Evolutionary conservation across 2,797 vertebrate genomes (phyloP), one percentile per base, ranked within the genome.

Genomic region (Sparidentex hasta): DNA sequence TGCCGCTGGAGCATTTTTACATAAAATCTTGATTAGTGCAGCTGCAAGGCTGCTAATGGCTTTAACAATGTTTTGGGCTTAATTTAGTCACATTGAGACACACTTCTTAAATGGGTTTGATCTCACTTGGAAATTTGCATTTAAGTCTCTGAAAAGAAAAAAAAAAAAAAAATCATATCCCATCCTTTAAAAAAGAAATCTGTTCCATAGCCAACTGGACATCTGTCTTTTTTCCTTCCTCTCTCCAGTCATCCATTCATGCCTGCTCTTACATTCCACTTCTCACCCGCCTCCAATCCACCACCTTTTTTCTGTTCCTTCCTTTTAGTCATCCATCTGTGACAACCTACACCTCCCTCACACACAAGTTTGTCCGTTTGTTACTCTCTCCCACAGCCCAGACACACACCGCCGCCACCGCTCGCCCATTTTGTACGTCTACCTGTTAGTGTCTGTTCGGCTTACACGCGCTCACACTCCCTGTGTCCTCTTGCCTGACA

Each of bases 291-390:
- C 87, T 83, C 71, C 64, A 55, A 59, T 82, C 72, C 59, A 69
- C 80, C 78, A 78, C 56, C 71, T 66, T 85, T 84, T 69, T 83
- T 77, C 78, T 82, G 63, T 76, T 90, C 74, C 76, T 76, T 91
- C 86, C 85, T 83, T 82, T 90, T 77, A 83, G 78, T 86, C 86
- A 86, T 91, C 88, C 84, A 89, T 92, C 90, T 90, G 85, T 93
- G 87, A 87, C 84, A 92, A 80, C 81, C 89, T 81, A 84, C 88
- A 88, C 87, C 81, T 89, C 84, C 87, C 66, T 90, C 84, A 67
- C 84, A 87, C 68, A 76, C 58, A 82, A 81, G 61, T 82, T 77
- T 87, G 74, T 65, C 78, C 78, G 69, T 85, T 84, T 86, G 74
- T 81, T 76, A 74, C 56, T 78, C 65, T 80, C 18, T 29, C 72